phyloP scores from a whole-genome alignment of 2,113 vertebrate genomes.

The Trogon surrucura region DNA sequence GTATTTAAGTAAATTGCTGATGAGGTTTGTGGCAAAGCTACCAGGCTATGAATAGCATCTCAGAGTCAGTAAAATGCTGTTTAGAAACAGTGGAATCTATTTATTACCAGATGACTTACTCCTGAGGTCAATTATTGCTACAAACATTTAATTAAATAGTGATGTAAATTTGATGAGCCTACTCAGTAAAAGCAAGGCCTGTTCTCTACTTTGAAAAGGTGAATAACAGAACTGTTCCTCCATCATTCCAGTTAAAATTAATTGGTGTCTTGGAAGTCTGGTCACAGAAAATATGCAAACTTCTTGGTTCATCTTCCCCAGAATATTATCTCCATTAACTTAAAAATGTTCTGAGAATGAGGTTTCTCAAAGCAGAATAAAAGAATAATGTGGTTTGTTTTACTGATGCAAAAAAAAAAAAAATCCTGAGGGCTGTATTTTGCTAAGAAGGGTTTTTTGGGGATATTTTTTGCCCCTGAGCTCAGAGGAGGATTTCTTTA shows the following conservation, averaged over 20 bases:
- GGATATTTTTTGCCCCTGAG: background rate
- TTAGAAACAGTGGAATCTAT: slow-evolving; percentile 13
- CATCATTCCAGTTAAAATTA: slow-evolving; percentile 31
- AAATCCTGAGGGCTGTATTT: background rate
- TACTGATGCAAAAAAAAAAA: background rate
- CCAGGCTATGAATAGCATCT: slow-evolving; percentile 17
- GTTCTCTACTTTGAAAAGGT: slow-evolving; percentile 19
- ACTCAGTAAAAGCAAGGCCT: slow-evolving; percentile 6
- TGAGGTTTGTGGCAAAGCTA: slow-evolving; percentile 34
- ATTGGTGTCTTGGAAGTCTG: slow-evolving; percentile 3
- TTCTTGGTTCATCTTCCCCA: background rate
- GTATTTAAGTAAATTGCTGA: slow-evolving; percentile 47
- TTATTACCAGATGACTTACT: slow-evolving; percentile 51
- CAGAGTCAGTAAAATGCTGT: slow-evolving; percentile 29
- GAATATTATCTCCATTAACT: slow-evolving; percentile 4
- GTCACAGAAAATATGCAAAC: background rate
- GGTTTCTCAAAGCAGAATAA: background rate
- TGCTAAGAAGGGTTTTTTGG: background rate
- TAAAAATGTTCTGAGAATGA: background rate
- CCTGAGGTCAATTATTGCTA: slow-evolving; percentile 53
- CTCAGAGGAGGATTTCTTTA: background rate
- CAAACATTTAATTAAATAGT: slow-evolving; percentile 37
- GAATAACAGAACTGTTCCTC: slow-evolving; percentile 6
- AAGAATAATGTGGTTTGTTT: background rate
- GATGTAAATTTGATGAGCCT: slow-evolving; percentile 57